A percentile compares a stretch with the other conserved stretches of the same genome.
These are phyloP conservation scores for Eunapius fragilis DNA, from an alignment of 37 sponge, comb jelly and placozoan genomes.

Conservation along the genomic window DNA sequence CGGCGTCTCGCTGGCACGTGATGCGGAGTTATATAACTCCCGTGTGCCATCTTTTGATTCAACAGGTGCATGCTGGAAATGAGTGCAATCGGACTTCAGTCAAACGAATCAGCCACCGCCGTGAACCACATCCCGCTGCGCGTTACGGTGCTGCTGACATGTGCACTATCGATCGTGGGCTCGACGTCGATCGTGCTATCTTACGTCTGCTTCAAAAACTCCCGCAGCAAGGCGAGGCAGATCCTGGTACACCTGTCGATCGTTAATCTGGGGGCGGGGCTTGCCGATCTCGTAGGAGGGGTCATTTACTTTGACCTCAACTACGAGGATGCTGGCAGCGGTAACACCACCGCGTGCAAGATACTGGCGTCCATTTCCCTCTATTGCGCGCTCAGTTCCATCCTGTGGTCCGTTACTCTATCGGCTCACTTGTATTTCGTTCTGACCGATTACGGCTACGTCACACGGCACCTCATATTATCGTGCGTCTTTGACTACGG, in stretches of 20 bases:
- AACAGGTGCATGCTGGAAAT: not conserved
- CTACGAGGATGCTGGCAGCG: not conserved
- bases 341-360: slow-evolving; percentile 13
- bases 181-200: slow-evolving; percentile 47
- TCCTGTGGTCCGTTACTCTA: slow-evolving; percentile 57
- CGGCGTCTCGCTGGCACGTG: too few relatives aligned
- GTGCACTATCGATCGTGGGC: slow-evolving; percentile 43
- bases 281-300: slow-evolving; percentile 49
- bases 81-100: not conserved
- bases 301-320: slow-evolving; percentile 26
- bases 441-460: not conserved
- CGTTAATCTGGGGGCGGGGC: slow-evolving; percentile 25
- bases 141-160: slow-evolving; percentile 5
- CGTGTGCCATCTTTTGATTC: not conserved
- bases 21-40: too few relatives aligned
- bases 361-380: slow-evolving; percentile 45
- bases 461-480: not conserved
- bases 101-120: not conserved
- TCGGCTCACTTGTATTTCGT: slow-evolving; percentile 53
- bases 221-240: slow-evolving; percentile 40
- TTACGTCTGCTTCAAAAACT: slow-evolving; percentile 31
- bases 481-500: slow-evolving; percentile 42
- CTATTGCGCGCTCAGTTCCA: slow-evolving; percentile 45
- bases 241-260: slow-evolving; percentile 58
- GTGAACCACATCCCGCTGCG: not conserved